A percentile compares a stretch with the other conserved stretches of the same genome.
These are phyloP conservation scores for Thermophis baileyi DNA, from an alignment of 2,113 vertebrate species.

Conservation along the genomic window DNA sequence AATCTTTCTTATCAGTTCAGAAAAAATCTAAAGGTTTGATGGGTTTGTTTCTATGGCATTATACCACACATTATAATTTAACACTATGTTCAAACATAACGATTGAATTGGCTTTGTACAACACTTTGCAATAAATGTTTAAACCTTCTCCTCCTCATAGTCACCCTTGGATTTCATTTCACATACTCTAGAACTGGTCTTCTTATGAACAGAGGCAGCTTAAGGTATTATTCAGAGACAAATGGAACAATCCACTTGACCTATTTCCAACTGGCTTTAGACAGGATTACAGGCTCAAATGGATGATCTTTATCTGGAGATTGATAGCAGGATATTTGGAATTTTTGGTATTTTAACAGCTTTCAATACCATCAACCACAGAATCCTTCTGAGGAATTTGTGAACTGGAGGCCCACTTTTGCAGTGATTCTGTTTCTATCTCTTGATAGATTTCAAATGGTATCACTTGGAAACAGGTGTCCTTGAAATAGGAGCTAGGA, in stretches of 20 bases:
- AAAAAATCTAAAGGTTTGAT: neutral
- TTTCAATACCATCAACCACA: neutral
- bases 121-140: neutral
- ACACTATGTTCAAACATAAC: neutral
- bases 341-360: neutral
- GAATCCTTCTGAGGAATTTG: neutral
- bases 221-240: neutral
- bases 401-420: neutral
- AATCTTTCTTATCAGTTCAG: neutral
- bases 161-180: neutral
- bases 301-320: neutral
- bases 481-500: neutral
- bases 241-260: neutral
- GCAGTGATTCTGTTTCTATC: neutral
- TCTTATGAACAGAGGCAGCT: neutral
- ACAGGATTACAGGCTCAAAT: neutral
- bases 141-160: neutral
- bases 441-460: neutral
- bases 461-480: neutral
- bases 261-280: neutral
- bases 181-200: neutral
- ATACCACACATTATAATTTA: neutral
- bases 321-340: neutral
- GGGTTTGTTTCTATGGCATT: neutral
- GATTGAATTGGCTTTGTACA: neutral